phyloP scores from a whole-genome alignment of 1,140 invertebrate species.

The Trachelipus rathkii region DNA sequence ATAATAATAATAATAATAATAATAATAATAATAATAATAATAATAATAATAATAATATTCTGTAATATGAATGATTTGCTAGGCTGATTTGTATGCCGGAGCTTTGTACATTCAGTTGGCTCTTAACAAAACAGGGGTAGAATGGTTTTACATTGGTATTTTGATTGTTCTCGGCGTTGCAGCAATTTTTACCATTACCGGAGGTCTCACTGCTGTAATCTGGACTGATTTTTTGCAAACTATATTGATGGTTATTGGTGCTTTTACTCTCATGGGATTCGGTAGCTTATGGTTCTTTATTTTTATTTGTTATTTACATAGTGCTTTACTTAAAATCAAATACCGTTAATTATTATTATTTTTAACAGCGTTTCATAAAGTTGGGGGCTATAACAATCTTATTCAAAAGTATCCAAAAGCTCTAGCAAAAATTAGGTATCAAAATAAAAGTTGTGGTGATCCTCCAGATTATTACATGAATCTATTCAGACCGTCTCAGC shows the following conservation, averaged over 20 bases:
- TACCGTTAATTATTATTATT: slow-evolving; percentile 50
- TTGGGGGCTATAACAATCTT: slow-evolving; percentile 55
- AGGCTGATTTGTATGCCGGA: slow-evolving; percentile 59
- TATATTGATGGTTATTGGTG: slow-evolving; percentile 58
- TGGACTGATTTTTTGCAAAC: slow-evolving; percentile 61
- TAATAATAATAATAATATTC: too few species aligned
- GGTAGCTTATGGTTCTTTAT: slow-evolving; percentile 21
- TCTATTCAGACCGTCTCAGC: slow-evolving; percentile 47
- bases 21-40: too few species aligned
- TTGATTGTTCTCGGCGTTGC: slow-evolving; percentile 54
- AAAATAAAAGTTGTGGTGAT: slow-evolving; percentile 49
- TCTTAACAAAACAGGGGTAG: slow-evolving; percentile 29
- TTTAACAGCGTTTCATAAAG: slow-evolving; percentile 52
- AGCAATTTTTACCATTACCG: slow-evolving; percentile 54
- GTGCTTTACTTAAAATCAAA: slow-evolving; percentile 57
- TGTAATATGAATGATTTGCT: neutral
- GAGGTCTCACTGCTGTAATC: slow-evolving; percentile 58
- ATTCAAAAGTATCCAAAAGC: slow-evolving; percentile 49
- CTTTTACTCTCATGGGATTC: slow-evolving; percentile 55
- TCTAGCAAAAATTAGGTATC: slow-evolving; percentile 37
- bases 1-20: too few species aligned
- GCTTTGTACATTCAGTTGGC: slow-evolving; percentile 54
- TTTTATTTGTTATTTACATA: slow-evolving; percentile 50
- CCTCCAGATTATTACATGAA: slow-evolving; percentile 54
- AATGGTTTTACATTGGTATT: slow-evolving; percentile 54